These are phyloP conservation scores for Castor canadensis DNA, from an alignment of 2,113 vertebrate species.

Conservation along the genomic window DNA sequence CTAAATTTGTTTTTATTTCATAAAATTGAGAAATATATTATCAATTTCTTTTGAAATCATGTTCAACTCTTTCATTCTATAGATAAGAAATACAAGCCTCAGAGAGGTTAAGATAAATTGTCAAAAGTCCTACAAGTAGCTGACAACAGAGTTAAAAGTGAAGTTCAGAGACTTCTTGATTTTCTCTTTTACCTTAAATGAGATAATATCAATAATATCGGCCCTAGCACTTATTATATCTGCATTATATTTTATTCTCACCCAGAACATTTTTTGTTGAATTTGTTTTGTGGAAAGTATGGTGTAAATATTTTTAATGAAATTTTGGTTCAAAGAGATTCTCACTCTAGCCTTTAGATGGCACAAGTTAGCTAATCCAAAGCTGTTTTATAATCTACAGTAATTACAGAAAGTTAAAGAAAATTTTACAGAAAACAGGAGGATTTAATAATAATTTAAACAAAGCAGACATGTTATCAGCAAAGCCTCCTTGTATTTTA, in stretches of 20 bases:
- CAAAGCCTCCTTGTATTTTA: not conserved
- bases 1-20: constrained; percentile 6
- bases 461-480: constrained; percentile 5
- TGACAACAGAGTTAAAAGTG: not conserved
- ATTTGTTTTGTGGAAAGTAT: constrained; percentile 25
- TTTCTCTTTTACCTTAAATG: constrained; percentile 47
- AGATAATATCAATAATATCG: not conserved
- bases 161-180: not conserved
- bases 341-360: constrained; percentile 73
- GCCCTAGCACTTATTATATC: not conserved
- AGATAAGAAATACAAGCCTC: not conserved
- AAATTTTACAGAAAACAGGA: constrained; percentile 52
- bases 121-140: not conserved
- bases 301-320: not conserved
- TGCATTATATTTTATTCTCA: constrained; percentile 34
- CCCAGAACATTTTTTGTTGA: constrained; percentile 15
- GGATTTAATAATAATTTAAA: constrained; percentile 42
- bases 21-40: constrained; percentile 10
- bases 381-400: not conserved
- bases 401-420: constrained; percentile 44
- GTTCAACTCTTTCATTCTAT: not conserved
- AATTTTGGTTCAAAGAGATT: constrained; percentile 29
- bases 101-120: constrained; percentile 26
- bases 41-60: constrained; percentile 10
- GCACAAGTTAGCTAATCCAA: constrained; percentile 71